Evolutionary conservation across 2,797 vertebrate genomes (phyloP), one percentile per base, ranked within the genome.

Genomic region (Chelidonichthys spinosus): DNA sequence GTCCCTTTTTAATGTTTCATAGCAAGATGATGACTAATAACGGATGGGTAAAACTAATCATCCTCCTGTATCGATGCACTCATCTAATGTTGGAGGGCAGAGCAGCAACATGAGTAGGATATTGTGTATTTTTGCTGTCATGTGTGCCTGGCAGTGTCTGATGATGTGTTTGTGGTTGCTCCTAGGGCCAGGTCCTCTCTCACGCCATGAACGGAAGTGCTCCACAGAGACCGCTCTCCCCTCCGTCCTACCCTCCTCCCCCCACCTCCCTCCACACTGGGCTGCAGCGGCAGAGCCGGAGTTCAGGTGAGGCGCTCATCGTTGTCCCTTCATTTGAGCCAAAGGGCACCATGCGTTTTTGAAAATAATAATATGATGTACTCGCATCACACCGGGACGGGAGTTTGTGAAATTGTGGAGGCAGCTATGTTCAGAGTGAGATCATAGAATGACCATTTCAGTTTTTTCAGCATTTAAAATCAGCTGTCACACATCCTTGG

Each of bases 141-240:
- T 56, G n/a, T 74, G 36, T 40, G 43, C 32, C 54, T 61, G 7
- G 33, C 47, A 35, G 54, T 63, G 11, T 68, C 55, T 83, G 14
- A 86, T 63, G 3, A 13, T 50, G 7, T 78, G 11, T 43, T 42
- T 43, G 9, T 76, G 6, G 50, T 83, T 59, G 25, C 66, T 89
- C 52, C 7, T 91, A 98, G 96, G 96, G 95, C 92, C 96, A 97
- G 91, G 92, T 97, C 74, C 89, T 94, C 67, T 92, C 90, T 72
- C 86, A 93, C 85, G 94, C 96, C 42, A 94, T 99, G 93, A 99
- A 99, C 88, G 98, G 98, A 84, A 97, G 92, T 81, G 84, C 93
- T 61, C 95, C 96, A 78, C 97, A 96, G 90, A 96, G 97, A 87
- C 95, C 97, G 50, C 95, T 97, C 86, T 98, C 98, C 76, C 97